Evolutionary conservation across 2,888 invertebrate genomes (phyloP).

Genomic region (Andrena bucephala): DNA sequence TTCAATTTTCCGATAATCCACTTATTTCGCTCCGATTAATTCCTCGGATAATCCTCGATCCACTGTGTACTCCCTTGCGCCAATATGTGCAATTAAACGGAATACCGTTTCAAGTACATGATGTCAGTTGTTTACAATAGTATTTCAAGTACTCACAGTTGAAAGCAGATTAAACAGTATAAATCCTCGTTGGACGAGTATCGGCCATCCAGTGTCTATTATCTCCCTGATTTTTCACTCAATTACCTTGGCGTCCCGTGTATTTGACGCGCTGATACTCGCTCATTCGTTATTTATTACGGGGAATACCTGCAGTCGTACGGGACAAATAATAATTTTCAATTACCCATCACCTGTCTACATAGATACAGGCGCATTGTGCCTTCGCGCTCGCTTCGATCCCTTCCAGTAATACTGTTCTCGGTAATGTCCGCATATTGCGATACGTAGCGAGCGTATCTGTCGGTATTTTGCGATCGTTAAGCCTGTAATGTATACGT

Average conservation of each 20-base stretch:
- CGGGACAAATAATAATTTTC: conserved; percentile 25
- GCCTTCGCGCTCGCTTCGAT: conserved; percentile 40
- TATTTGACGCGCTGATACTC: not conserved
- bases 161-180: conserved; percentile 2
- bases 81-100: not conserved
- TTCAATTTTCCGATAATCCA: too few species aligned
- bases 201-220: not conserved
- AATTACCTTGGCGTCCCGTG: conserved; percentile 8
- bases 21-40: too few species aligned
- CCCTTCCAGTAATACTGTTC: conserved; percentile 62
- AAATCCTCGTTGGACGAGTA: conserved; percentile 13
- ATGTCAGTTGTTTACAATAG: not conserved
- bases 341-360: conserved; percentile 31
- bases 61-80: too few species aligned
- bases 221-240: conserved; percentile 4
- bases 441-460: conserved; percentile 72
- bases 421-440: conserved; percentile 63
- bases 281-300: conserved; percentile 20
- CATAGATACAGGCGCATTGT: not conserved
- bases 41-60: too few species aligned
- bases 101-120: not conserved
- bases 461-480: conserved; percentile 80
- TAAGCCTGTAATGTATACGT: conserved; percentile 79
- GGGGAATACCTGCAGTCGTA: not conserved
- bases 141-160: not conserved